Conservation (phyloP, 2,113 vertebrate species). For the Paracyprichromis sp. region DNA sequence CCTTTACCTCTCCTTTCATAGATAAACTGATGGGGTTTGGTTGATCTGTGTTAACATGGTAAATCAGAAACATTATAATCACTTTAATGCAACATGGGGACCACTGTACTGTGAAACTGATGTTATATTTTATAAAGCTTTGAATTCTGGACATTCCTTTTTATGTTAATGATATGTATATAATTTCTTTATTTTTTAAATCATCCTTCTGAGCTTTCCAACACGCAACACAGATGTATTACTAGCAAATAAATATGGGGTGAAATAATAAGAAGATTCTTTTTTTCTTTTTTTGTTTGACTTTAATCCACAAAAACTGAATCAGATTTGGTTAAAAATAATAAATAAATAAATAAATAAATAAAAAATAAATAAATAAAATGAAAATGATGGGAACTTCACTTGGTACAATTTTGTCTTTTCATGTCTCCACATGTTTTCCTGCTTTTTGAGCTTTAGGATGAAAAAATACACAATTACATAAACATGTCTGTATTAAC, state of each 20-base stretch:
- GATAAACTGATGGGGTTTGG: neutral
- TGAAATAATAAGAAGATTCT: neutral
- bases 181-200: neutral
- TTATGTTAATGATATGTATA: neutral
- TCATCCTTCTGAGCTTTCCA: accelerated
- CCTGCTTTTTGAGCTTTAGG: neutral
- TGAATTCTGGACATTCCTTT: neutral
- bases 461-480: neutral
- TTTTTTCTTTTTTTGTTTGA: neutral
- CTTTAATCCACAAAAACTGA: neutral
- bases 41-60: conserved; percentile 2
- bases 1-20: neutral
- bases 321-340: neutral
- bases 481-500: neutral
- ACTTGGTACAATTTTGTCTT: neutral
- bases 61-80: neutral
- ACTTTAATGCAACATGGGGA: neutral
- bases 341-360: accelerated
- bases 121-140: neutral
- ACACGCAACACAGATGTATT: neutral
- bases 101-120: neutral
- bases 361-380: neutral
- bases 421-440: neutral
- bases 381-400: neutral
- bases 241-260: neutral